Evolutionary conservation across 1,140 invertebrate species (phyloP), one percentile per base, ranked within the genome.

Genomic region (Oncopodura yosiiana): DNA sequence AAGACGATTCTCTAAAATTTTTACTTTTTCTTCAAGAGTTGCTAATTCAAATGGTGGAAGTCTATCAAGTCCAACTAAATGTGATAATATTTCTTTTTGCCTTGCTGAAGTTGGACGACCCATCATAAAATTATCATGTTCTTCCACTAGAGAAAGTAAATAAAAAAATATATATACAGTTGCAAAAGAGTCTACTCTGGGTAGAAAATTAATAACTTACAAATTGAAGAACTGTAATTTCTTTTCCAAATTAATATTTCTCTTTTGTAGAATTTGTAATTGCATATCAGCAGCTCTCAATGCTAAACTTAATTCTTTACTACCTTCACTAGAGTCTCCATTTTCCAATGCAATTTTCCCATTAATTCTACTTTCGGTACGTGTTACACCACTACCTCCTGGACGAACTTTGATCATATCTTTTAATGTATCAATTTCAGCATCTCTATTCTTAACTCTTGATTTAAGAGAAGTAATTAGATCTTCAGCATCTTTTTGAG

Each of bases 261-360:
- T 39, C 18, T 39, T 38, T 45, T 63, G 58, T 1, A 63, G 26
- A 19, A 63, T 41, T 43, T 58, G 21, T 9, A 60, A 16, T 36
- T 63, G 54, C 38, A 63, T 32, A 26, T 63, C 49, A 24, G 61
- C 61, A 34, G 54, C 39, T 49, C 53, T 57, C 3, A 60, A 44
- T 16, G 52, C 49, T 18, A 51, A 5, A 3, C 18, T 24, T 11
- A 53, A 50, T 11, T 58, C 34, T 24, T 48, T 41, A 29, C 45
- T 30, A 41, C 12, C 21, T 32, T 43, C n/a, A 23, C 32, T 45
- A 3, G 21, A 21, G 21, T 45, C 34, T 1, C 42, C 51, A 18
- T 56, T 34, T 18, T n/a, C 8, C 30, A 9, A 8, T n/a, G 30
- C 30, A 34, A 9, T n/a, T 34, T 34, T n/a, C n/a, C 30, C 30